phyloP scores from a whole-genome alignment of 2,797 vertebrate species.

The Sciurus carolinensis region DNA sequence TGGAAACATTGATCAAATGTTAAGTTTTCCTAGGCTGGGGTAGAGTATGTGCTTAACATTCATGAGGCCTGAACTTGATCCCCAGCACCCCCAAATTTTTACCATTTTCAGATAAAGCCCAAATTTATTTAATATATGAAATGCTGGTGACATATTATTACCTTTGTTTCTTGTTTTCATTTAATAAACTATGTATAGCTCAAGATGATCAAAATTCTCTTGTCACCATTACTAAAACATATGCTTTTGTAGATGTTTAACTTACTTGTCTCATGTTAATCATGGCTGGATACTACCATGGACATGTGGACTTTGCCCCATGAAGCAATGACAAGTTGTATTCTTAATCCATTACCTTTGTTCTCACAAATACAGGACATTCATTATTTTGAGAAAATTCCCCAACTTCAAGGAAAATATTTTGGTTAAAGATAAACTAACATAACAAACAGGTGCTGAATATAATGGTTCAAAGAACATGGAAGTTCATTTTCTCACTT shows the following conservation, averaged over 20 bases:
- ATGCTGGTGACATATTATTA: not conserved
- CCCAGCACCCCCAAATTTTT: not conserved
- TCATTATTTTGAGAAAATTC: conserved; percentile 31
- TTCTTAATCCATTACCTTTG: not conserved
- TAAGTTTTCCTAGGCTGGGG: not conserved
- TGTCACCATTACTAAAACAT: conserved; percentile 24
- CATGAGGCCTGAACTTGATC: not conserved
- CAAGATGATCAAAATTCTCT: conserved; percentile 26
- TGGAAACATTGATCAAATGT: not conserved
- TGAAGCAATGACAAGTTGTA: conserved; percentile 12
- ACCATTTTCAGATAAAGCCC: not conserved
- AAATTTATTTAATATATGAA: conserved; percentile 13
- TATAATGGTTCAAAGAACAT: not conserved
- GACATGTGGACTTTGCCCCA: conserved; percentile 32
- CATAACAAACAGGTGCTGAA: not conserved
- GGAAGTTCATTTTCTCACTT: not conserved
- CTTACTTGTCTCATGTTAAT: conserved; percentile 15
- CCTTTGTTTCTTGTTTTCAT: conserved; percentile 25
- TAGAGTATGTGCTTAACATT: too few relatives aligned
- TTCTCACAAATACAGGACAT: conserved; percentile 8
- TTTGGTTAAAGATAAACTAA: conserved; percentile 7
- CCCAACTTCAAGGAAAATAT: conserved; percentile 21
- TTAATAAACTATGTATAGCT: conserved; percentile 14
- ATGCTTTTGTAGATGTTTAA: not conserved
- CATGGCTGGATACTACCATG: not conserved